Conservation (phyloP, 2,113 vertebrate genomes). For the Ameiurus melas region DNA sequence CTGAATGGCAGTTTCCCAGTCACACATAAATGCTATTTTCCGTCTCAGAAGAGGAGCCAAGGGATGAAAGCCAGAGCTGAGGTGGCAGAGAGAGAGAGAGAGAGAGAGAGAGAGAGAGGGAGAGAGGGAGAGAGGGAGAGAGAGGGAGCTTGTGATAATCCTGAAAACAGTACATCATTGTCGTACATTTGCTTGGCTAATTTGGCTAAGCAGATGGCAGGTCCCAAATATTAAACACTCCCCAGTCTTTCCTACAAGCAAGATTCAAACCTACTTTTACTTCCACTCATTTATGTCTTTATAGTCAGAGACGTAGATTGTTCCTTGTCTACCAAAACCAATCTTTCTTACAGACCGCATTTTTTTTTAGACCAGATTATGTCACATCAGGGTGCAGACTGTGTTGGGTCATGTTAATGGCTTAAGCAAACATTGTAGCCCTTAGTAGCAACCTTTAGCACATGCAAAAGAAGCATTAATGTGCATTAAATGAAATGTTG, state of each 20-base stretch:
- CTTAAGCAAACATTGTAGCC: not conserved
- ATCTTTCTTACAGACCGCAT: not conserved
- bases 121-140: not conserved
- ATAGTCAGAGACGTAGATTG: not conserved
- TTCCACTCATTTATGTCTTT: slow-evolving; percentile 9
- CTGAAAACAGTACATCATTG: slow-evolving; percentile 16
- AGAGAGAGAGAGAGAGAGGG: not conserved
- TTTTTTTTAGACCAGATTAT: not conserved
- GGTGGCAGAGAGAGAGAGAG: not conserved
- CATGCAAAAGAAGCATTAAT: not conserved
- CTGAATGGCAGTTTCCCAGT: slow-evolving; percentile 44
- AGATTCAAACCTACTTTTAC: slow-evolving; percentile 9
- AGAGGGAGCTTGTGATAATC: slow-evolving; percentile 59
- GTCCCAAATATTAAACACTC: not conserved
- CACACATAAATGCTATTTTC: slow-evolving; percentile 55
- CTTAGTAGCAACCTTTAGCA: not conserved
- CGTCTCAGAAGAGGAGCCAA: slow-evolving; percentile 21
- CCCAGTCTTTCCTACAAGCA: not conserved
- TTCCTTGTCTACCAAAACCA: not conserved
- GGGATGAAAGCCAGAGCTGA: slow-evolving; percentile 1
- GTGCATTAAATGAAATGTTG: not conserved
- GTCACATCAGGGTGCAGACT: slow-evolving; percentile 24
- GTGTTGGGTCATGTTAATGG: not conserved
- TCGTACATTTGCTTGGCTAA: slow-evolving; percentile 54
- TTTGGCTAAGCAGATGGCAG: slow-evolving; percentile 53